Evolutionary conservation across 1,140 invertebrate species (phyloP).

Genomic region (Cherax destructor): DNA sequence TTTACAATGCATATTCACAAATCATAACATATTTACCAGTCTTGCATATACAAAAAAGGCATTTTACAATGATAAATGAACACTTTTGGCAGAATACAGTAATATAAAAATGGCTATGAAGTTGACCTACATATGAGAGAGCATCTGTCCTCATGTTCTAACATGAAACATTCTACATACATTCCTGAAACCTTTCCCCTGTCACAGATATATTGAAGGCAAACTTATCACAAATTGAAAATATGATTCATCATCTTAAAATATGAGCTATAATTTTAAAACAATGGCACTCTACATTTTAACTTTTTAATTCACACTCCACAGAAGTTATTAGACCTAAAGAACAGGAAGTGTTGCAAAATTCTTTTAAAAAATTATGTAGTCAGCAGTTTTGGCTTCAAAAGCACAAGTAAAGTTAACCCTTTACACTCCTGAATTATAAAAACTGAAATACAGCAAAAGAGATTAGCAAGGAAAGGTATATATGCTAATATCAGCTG

Average conservation of each 20-base stretch:
- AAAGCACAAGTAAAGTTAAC: neutral
- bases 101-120: neutral
- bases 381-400: no score
- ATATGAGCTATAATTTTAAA: neutral
- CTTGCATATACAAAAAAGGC: neutral
- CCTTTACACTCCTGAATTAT: neutral
- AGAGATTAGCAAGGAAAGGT: neutral
- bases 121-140: neutral
- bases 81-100: neutral
- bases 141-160: neutral
- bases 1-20: slow-evolving; percentile 1
- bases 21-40: neutral
- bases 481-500: no score
- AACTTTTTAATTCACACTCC: neutral
- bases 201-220: neutral
- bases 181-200: neutral
- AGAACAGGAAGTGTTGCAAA: neutral
- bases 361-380: neutral
- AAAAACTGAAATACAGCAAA: neutral
- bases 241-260: neutral
- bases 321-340: neutral
- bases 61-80: neutral
- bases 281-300: neutral
- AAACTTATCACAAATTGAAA: neutral
- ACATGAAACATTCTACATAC: neutral